Percentiles rank a stretch among this genome's conserved stretches.
phyloP scores from a whole-genome alignment of 2,888 invertebrate species.

The Ametastegia equiseti region DNA sequence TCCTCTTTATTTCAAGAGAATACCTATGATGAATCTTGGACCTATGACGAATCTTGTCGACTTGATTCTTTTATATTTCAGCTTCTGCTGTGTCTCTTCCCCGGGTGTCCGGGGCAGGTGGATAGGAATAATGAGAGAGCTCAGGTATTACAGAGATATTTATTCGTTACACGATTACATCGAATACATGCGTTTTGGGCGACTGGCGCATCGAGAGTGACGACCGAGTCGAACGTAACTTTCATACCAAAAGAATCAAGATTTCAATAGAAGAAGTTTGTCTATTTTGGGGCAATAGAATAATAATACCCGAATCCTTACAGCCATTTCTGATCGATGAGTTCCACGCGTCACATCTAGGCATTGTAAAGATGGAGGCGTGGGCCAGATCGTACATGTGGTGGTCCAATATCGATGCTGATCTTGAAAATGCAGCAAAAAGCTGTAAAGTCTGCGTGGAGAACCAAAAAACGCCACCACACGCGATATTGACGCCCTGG shows the following conservation, averaged over 20 bases:
- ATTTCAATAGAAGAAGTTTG: conserved; percentile 49
- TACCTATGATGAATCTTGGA: too few relatives aligned
- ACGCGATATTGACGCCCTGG: conserved; percentile 53
- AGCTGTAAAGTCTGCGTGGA: conserved; percentile 51
- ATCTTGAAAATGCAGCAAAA: conserved; percentile 51
- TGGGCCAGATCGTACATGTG: conserved; percentile 56
- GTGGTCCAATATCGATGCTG: conserved; percentile 54
- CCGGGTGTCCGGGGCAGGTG: too few relatives aligned
- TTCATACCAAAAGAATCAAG: conserved; percentile 42
- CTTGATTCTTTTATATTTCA: too few relatives aligned
- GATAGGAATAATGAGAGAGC: too few relatives aligned
- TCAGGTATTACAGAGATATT: too few relatives aligned
- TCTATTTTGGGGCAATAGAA: conserved; percentile 26
- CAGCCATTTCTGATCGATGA: neutral
- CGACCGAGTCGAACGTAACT: neutral
- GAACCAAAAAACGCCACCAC: conserved; percentile 51
- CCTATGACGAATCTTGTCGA: too few relatives aligned
- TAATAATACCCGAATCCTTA: conserved; percentile 34
- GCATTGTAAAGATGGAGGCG: conserved; percentile 56
- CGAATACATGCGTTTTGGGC: too few relatives aligned
- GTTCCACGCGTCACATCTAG: conserved; percentile 50
- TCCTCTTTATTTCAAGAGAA: too few relatives aligned
- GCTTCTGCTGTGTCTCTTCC: too few relatives aligned
- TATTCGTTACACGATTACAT: too few relatives aligned
- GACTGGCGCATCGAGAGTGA: too few relatives aligned